Evolutionary conservation across 2,888 invertebrate species (phyloP).

Genomic region (Heliconius cydno): DNA sequence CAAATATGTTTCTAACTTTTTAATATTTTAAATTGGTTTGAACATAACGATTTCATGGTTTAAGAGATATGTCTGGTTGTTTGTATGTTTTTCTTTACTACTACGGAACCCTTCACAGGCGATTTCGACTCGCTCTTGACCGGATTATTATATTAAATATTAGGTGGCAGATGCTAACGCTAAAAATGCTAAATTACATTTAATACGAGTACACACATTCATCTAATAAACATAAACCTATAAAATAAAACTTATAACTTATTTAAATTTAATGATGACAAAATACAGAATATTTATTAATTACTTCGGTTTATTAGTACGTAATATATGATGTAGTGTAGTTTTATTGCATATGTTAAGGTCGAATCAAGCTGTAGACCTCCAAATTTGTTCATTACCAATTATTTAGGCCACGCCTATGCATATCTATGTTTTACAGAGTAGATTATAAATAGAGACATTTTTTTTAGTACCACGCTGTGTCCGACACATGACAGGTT

Average conservation of each 20-base stretch:
- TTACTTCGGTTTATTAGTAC: slow-evolving; percentile 18
- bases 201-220: neutral
- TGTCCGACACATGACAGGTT: neutral
- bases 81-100: too few relatives aligned
- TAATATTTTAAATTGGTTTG: too few relatives aligned
- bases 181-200: too few relatives aligned
- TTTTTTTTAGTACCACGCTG: neutral
- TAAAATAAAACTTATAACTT: neutral
- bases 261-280: neutral
- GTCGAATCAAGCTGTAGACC: slow-evolving; percentile 51
- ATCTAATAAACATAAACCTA: neutral
- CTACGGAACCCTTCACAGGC: too few relatives aligned
- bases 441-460: slow-evolving; percentile 29
- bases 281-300: neutral
- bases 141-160: neutral
- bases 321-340: neutral
- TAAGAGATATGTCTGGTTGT: too few relatives aligned
- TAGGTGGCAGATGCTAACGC: neutral
- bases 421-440: slow-evolving; percentile 44
- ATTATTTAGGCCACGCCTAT: slow-evolving; percentile 54
- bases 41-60: too few relatives aligned
- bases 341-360: slow-evolving; percentile 35
- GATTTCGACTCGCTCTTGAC: too few relatives aligned
- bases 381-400: slow-evolving; percentile 51
- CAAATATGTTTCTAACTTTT: neutral